Evolutionary conservation across 2,797 vertebrate genomes (phyloP).

Genomic region (Threskiornis aethiopicus): DNA sequence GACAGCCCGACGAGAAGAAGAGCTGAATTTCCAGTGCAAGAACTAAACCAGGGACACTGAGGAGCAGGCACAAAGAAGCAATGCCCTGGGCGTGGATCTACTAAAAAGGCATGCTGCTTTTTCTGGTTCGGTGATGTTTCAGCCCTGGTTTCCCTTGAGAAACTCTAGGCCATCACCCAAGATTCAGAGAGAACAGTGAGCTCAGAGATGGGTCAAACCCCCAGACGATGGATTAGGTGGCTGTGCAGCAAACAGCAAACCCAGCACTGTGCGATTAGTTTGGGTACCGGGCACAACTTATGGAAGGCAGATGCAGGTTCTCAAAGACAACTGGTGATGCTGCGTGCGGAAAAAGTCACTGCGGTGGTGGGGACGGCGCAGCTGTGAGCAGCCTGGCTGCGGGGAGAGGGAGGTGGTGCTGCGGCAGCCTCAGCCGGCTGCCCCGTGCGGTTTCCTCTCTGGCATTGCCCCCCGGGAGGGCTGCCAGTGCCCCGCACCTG

Average conservation of each 20-base stretch:
- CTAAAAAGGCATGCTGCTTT: neutral
- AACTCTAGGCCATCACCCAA: neutral
- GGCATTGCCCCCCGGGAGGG: neutral
- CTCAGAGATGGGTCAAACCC: neutral
- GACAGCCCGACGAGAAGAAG: neutral
- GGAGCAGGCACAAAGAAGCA: neutral
- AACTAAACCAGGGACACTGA: neutral
- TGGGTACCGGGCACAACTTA: neutral
- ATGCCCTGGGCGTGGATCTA: neutral
- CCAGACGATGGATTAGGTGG: neutral
- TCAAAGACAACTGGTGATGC: neutral
- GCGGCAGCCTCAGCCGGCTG: neutral
- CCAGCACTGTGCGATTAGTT: neutral
- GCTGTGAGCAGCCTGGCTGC: neutral
- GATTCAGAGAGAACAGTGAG: neutral
- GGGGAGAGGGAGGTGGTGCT: neutral
- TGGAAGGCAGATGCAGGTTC: neutral
- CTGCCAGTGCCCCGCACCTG: neutral
- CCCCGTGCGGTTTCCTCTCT: neutral
- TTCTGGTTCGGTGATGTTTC: neutral
- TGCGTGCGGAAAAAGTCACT: neutral
- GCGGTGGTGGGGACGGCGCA: accelerated
- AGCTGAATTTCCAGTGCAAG: neutral
- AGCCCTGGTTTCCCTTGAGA: neutral
- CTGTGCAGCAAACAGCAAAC: neutral